Evolutionary conservation across 2,888 invertebrate species (phyloP).

Genomic region (Biston stratarius): DNA sequence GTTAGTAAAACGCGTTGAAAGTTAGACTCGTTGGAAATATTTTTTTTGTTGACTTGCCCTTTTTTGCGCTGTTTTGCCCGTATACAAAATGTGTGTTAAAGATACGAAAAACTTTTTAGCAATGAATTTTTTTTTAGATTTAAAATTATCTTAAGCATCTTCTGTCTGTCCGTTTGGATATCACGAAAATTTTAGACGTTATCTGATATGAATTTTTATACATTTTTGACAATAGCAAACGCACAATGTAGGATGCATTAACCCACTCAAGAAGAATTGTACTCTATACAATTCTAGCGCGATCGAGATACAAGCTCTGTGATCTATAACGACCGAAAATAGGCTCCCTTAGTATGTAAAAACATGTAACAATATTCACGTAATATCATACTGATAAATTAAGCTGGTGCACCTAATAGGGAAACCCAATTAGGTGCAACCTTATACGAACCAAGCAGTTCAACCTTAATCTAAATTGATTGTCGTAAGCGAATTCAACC

Average conservation of each 20-base stretch:
- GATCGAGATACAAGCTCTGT: neutral
- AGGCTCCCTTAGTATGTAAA: neutral
- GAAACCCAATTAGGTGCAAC: constrained; percentile 15
- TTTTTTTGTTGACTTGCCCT: constrained; percentile 5
- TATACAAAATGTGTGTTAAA: neutral
- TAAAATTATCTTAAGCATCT: no score
- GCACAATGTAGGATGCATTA: no score
- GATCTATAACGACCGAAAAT: no score
- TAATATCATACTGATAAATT: neutral
- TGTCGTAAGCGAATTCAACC: constrained; percentile 13
- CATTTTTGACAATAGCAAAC: no score
- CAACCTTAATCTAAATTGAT: constrained; percentile 13
- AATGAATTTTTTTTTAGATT: no score
- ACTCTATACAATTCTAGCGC: no score
- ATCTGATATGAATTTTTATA: no score
- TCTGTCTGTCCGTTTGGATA: no score
- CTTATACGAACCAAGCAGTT: constrained; percentile 4
- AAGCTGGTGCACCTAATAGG: neutral
- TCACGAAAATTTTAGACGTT: no score
- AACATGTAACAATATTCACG: neutral
- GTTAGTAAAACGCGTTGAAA: constrained; percentile 13
- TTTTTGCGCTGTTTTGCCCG: neutral
- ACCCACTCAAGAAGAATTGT: no score
- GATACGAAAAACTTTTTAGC: neutral
- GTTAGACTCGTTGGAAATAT: constrained; percentile 11